Evolutionary conservation across 2,113 vertebrate genomes (phyloP), one percentile per base, ranked within the genome.

Genomic region (Hipposideros armiger): DNA sequence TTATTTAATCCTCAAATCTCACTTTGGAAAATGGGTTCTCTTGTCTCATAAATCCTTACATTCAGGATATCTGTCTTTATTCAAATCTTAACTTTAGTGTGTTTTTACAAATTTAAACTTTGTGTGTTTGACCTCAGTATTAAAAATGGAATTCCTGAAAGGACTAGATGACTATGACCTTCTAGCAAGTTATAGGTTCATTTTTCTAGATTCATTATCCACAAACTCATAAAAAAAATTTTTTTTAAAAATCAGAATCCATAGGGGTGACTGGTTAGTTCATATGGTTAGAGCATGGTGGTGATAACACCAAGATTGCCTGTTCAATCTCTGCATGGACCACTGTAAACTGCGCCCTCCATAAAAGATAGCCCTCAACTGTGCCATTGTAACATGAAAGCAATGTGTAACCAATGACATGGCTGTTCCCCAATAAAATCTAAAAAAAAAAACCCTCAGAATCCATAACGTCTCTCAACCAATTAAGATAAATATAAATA

Each of bases 1-100:
- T 83, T 62, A 54, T 69, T 88, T 95, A 95, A 69, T 77, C 20
- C 28, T 92, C 90, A 83, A 69, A 76, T 50, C 28, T 60, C 32
- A 69, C 42, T 32, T 92, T n/a, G 19, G 47, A 70, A 77, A 74
- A 40, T 58, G 60, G 11, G 40, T 90, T 77, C 5, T 72, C 14
- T 47, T 69, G 15, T 50, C n/a, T 32, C 70, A 11, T 40, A 94
- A 50, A 50, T 54, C 50, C 40, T 52, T 69, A 50, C 14, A 32
- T 40, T 94, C 19, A 62, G 50, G 17, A 50, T 84, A 84, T 85
- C 7, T 62, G n/a, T 62, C 26, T 42, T 52, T 77, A 85, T 15
- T 85, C 70, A 78, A 78, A 90, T 95, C 32, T 84, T 77, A 69
- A 40, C 40, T 69, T 88, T 60, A 19, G 4, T 36, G 2, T 90